These are phyloP conservation scores for Epizoanthus stellaris DNA, from an alignment of 92 coral and sea anemone genomes.

Conservation along the genomic window DNA sequence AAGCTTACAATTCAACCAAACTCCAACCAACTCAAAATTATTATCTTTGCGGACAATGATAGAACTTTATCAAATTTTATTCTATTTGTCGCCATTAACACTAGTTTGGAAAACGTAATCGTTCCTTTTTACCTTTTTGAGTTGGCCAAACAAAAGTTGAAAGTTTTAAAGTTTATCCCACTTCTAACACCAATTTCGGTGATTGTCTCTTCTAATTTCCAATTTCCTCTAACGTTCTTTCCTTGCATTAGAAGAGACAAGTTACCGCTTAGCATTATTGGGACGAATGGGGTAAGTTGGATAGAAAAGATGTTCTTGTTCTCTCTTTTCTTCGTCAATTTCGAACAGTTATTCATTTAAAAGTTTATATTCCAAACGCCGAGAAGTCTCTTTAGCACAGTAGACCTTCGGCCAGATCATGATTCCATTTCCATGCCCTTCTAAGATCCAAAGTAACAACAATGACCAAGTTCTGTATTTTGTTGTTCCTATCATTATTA, in stretches of 20 bases:
- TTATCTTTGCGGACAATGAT: background rate
- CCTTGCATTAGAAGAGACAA: slow-evolving; percentile 25
- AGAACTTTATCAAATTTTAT: background rate
- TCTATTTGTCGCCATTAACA: too few species aligned
- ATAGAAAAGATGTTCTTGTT: background rate
- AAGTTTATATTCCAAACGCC: background rate
- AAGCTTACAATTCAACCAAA: background rate
- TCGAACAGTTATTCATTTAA: background rate
- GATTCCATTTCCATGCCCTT: background rate
- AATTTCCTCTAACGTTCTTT: slow-evolving; percentile 3
- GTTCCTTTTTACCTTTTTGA: background rate
- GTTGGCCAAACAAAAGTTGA: background rate
- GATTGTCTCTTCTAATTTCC: slow-evolving; percentile 9
- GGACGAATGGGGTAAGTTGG: slow-evolving; percentile 5
- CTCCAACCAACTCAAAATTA: background rate
- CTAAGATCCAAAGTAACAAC: background rate
- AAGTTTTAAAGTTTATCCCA: too few species aligned
- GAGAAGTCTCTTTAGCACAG: background rate
- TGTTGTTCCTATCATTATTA: background rate
- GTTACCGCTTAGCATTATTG: slow-evolving; percentile 4
- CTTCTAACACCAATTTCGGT: background rate
- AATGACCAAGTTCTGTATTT: background rate
- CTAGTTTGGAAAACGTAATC: background rate
- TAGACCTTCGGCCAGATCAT: background rate
- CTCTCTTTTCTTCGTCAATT: background rate